phyloP scores from a whole-genome alignment of 2,888 invertebrate genomes.

The Pheosia gnoma region DNA sequence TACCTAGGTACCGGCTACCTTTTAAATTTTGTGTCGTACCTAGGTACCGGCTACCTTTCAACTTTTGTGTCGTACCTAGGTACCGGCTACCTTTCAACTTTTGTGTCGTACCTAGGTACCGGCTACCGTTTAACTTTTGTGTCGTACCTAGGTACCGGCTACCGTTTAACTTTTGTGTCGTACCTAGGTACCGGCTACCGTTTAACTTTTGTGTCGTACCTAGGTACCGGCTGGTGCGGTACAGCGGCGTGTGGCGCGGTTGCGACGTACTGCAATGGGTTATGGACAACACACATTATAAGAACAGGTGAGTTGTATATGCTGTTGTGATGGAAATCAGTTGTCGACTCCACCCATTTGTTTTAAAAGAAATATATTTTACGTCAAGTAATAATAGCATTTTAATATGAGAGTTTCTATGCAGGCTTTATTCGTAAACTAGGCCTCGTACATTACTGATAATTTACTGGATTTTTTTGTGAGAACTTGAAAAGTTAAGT shows the following conservation, averaged over 20 bases:
- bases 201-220: conserved; percentile 1
- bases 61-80: conserved; percentile 54
- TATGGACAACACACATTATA: conserved; percentile 89
- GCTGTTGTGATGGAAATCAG: neutral
- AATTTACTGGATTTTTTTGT: too few species aligned
- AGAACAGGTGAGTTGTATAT: conserved; percentile 85
- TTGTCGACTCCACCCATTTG: too few species aligned
- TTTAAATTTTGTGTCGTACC: too few species aligned
- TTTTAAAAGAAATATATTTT: too few species aligned
- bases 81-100: conserved; percentile 80
- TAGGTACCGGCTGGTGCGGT: conserved; percentile 89
- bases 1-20: conserved; percentile 89
- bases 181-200: too few species aligned
- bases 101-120: too few species aligned
- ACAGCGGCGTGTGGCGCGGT: conserved; percentile 90
- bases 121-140: neutral
- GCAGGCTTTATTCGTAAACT: too few species aligned
- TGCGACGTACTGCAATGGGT: conserved; percentile 94
- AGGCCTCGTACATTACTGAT: too few species aligned
- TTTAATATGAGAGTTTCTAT: too few species aligned
- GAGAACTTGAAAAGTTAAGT: too few species aligned
- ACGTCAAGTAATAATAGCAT: too few species aligned
- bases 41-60: neutral
- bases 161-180: too few species aligned
- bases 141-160: conserved; percentile 85